These are phyloP conservation scores for Oscheius sp. DNA, from an alignment of 2,888 invertebrate species.

Conservation along the genomic window DNA sequence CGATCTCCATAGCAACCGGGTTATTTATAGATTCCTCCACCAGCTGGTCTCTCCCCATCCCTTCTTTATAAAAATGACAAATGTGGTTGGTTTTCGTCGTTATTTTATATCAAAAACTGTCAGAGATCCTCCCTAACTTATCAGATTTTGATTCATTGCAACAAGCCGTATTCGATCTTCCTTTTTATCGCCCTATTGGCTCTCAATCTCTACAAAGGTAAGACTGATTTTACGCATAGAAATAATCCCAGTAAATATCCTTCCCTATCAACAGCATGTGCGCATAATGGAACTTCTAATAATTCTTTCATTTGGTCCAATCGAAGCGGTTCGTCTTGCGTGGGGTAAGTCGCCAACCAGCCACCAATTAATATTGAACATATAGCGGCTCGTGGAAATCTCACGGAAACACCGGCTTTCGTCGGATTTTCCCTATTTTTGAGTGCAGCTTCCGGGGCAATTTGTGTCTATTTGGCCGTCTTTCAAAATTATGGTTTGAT, in stretches of 20 bases:
- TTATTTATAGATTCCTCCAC: background rate
- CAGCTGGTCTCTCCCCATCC: background rate
- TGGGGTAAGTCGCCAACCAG: constrained; percentile 49
- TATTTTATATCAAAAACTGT: background rate
- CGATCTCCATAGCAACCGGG: constrained; percentile 11
- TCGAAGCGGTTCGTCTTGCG: constrained; percentile 56
- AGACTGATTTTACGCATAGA: background rate
- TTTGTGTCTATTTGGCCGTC: constrained; percentile 40
- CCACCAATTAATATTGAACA: background rate
- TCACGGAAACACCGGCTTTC: constrained; percentile 46
- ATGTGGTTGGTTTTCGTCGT: background rate
- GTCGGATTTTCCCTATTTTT: constrained; percentile 35
- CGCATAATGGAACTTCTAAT: constrained; percentile 56
- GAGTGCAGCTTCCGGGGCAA: constrained; percentile 32
- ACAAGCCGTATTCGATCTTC: constrained; percentile 35
- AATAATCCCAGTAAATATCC: constrained; percentile 39
- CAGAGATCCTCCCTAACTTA: constrained; percentile 47
- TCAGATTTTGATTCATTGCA: constrained; percentile 36
- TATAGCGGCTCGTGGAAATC: constrained; percentile 43
- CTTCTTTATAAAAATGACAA: background rate
- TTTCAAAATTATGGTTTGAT: constrained; percentile 45
- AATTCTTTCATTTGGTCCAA: constrained; percentile 51
- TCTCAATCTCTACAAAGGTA: constrained; percentile 45
- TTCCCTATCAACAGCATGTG: constrained; percentile 54
- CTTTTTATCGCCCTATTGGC: constrained; percentile 36